These are phyloP conservation scores for Phrixothrix hirtus DNA, from an alignment of 2,888 invertebrate species.

Conservation along the genomic window DNA sequence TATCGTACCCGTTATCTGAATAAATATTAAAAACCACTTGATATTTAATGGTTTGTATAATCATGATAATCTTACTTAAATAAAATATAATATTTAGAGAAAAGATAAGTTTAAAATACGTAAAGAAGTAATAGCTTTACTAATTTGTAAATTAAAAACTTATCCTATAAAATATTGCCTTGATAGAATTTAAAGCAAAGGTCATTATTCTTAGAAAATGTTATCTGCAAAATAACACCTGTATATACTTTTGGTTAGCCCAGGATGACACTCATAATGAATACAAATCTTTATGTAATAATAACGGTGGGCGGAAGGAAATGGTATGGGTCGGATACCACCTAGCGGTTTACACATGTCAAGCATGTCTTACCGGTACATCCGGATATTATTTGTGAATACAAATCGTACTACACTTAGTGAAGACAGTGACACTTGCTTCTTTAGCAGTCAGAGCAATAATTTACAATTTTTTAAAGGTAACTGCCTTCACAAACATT, in stretches of 20 bases:
- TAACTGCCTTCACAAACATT: too few relatives aligned
- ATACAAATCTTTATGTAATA: slow-evolving; percentile 19
- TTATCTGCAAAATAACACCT: background rate
- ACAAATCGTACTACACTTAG: slow-evolving; percentile 37
- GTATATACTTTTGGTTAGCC: slow-evolving; percentile 1
- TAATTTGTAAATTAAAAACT: too few relatives aligned
- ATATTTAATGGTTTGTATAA: too few relatives aligned
- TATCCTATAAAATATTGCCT: too few relatives aligned
- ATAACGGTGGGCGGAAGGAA: slow-evolving; percentile 26
- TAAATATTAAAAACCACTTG: too few relatives aligned
- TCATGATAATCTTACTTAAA: too few relatives aligned
- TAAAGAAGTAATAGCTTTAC: too few relatives aligned
- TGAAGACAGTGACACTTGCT: slow-evolving; percentile 36
- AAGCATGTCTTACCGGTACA: slow-evolving; percentile 35
- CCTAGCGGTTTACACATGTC: slow-evolving; percentile 39
- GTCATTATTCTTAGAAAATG: slow-evolving; percentile 6
- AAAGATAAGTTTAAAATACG: too few relatives aligned
- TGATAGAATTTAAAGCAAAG: background rate
- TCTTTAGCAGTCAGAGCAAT: slow-evolving; percentile 16
- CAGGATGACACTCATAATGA: slow-evolving; percentile 6
- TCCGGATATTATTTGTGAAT: slow-evolving; percentile 41
- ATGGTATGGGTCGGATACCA: slow-evolving; percentile 22
- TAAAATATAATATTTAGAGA: too few relatives aligned
- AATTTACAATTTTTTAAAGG: slow-evolving; percentile 23
- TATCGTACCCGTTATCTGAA: too few relatives aligned